These are phyloP conservation scores for Corydoras maculifer DNA, from an alignment of 2,113 vertebrate species.

Conservation along the genomic window DNA sequence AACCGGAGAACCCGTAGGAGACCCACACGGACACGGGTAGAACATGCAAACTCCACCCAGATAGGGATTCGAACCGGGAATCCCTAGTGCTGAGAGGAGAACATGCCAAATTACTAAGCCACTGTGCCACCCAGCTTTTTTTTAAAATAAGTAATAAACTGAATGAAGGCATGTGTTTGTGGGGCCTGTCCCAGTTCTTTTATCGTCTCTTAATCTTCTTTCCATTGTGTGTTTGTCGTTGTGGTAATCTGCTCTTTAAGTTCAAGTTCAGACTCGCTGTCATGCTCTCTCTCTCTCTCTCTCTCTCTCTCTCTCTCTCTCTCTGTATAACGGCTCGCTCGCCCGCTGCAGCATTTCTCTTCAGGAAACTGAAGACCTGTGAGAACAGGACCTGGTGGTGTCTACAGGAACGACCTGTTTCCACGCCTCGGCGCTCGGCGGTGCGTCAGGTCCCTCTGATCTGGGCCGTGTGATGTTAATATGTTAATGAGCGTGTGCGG, in stretches of 20 bases:
- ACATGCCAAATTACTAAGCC: no score
- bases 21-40: no score
- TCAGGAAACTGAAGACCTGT: slow-evolving; percentile 25
- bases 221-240: slow-evolving; percentile 1
- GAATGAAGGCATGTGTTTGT: no score
- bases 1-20: no score
- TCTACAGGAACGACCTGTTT: slow-evolving; percentile 17
- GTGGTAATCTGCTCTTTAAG: neutral
- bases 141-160: no score
- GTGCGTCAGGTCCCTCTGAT: neutral
- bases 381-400: slow-evolving; percentile 10
- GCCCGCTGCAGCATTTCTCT: slow-evolving; percentile 10
- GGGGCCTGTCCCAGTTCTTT: neutral
- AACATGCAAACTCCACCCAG: no score
- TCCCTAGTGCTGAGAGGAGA: no score
- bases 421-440: neutral
- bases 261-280: slow-evolving; percentile 24
- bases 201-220: neutral
- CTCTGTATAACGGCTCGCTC: neutral
- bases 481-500: neutral
- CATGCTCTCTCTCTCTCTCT: slow-evolving; percentile 17
- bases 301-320: neutral
- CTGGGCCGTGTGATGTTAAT: neutral
- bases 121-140: no score
- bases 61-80: no score